Conservation (phyloP, 2,797 vertebrate species). For the Prunella strophiata region DNA sequence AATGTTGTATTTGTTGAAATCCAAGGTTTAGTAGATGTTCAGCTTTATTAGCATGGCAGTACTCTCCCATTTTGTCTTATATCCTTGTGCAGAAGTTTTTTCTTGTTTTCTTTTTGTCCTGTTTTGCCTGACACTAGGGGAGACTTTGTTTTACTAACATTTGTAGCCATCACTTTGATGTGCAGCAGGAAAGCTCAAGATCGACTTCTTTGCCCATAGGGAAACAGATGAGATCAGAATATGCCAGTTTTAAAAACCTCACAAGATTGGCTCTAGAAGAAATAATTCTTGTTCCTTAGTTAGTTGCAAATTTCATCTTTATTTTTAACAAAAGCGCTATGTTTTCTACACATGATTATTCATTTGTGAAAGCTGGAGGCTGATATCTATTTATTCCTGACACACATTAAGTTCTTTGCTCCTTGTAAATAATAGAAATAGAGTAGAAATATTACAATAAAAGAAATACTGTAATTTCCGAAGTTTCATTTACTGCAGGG, state of each 20-base stretch:
- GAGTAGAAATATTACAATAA: not conserved
- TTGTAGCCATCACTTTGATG: conserved; percentile 33
- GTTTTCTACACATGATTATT: conserved; percentile 1
- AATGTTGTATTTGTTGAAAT: conserved; percentile 1
- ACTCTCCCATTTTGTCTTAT: not conserved
- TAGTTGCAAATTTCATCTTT: conserved; percentile 17
- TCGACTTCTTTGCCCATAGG: not conserved
- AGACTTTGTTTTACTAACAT: conserved; percentile 30
- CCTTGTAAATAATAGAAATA: conserved; percentile 2
- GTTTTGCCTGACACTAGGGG: conserved; percentile 5
- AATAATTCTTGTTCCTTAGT: not conserved
- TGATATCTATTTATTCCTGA: conserved; percentile 32
- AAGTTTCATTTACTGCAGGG: not conserved
- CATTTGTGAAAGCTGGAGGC: not conserved
- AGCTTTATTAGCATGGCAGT: not conserved
- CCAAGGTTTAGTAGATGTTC: not conserved
- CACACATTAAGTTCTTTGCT: not conserved
- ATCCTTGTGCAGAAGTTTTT: not conserved
- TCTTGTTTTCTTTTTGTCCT: conserved; percentile 21
- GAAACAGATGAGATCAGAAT: conserved; percentile 48
- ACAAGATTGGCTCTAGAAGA: not conserved
- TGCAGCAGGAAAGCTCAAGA: conserved; percentile 26
- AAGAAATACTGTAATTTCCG: not conserved
- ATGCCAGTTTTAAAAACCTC: not conserved
- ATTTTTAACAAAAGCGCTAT: not conserved